Base-by-base conservation (phyloP, 1,140 invertebrate genomes). In the Macrocentrus cingulum region DNA sequence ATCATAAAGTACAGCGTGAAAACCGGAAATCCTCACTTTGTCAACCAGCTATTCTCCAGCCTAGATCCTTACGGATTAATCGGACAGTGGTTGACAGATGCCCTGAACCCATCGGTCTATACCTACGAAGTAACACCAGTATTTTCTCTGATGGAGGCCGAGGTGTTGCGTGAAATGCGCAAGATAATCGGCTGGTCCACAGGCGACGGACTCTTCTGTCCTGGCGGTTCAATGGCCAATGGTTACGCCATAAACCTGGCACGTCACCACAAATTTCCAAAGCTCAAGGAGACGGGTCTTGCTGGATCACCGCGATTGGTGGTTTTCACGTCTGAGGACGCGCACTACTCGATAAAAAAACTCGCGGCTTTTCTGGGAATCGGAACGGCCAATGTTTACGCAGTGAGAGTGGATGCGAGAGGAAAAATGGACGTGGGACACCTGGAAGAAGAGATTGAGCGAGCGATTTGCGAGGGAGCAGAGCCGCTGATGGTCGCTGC, bases 341-440 rank as follows among this genome's bases (percentile, higher is more conserved):
- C 94, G 11, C 97, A 99, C 76, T 99, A 98, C 74, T 98, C 96
- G 0, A 87, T 97, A 3, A 90, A 92, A 64, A 95, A 95, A 68
- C 79, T 92, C 59, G 86, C 91, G 0, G 86, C 89, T 60, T 86
- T 89, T 61, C 82, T 91, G 76, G 91, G 91, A 0, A 84, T 94
- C 34, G 92, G 92, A 0, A 84, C 80, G 11, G 85, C 88, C 41
- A 92, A 94, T 71, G 90, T 93, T 7, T 85, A 89, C 46, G 71
- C 84, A 34, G 82, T 94, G 2, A 84, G 84, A 55, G 86, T 88
- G 44, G 91, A 94, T 65, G 64, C 74, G 2, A 67, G 70, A 25
- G 95, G 95, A 0, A 89, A 89, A 78, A 95, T 99, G 88, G 81
- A 85, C 13, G 66, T 85, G 0, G 61, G 77, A 6, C 87, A 94